Evolutionary conservation across 2,888 invertebrate genomes (phyloP).

Genomic region (Punctoribates punctum): DNA sequence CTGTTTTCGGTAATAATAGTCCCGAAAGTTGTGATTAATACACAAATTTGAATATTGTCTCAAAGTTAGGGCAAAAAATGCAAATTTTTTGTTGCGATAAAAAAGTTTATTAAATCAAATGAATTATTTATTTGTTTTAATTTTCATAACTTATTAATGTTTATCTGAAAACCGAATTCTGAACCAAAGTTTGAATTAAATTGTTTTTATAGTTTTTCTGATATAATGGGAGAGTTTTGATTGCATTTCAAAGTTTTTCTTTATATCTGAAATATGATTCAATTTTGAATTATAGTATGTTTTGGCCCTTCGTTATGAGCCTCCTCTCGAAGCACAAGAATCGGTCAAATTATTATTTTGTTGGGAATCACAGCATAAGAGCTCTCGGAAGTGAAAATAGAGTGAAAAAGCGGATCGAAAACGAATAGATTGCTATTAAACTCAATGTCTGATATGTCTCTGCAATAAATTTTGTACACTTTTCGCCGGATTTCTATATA

Average conservation of each 20-base stretch:
- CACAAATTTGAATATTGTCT: too few relatives aligned
- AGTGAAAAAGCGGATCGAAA: background rate
- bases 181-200: background rate
- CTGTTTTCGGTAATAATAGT: slow-evolving; percentile 14
- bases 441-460: background rate
- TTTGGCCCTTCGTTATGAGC: background rate
- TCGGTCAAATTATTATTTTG: slow-evolving; percentile 19
- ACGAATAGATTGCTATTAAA: background rate
- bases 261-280: background rate
- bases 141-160: background rate
- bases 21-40: too few relatives aligned
- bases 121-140: too few relatives aligned
- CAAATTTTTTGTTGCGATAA: too few relatives aligned
- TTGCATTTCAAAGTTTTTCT: slow-evolving; percentile 10
- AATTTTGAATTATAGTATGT: slow-evolving; percentile 14
- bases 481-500: background rate
- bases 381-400: slow-evolving; percentile 7
- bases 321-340: background rate
- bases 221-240: slow-evolving; percentile 9
- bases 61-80: too few relatives aligned
- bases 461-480: background rate
- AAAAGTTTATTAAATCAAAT: too few relatives aligned
- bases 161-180: background rate
- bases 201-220: background rate
- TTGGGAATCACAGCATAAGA: slow-evolving; percentile 11